Percentiles rank a stretch among this genome's conserved stretches.
Evolutionary conservation across 2,888 invertebrate genomes (phyloP).

Genomic region (Helicoverpa assulta): DNA sequence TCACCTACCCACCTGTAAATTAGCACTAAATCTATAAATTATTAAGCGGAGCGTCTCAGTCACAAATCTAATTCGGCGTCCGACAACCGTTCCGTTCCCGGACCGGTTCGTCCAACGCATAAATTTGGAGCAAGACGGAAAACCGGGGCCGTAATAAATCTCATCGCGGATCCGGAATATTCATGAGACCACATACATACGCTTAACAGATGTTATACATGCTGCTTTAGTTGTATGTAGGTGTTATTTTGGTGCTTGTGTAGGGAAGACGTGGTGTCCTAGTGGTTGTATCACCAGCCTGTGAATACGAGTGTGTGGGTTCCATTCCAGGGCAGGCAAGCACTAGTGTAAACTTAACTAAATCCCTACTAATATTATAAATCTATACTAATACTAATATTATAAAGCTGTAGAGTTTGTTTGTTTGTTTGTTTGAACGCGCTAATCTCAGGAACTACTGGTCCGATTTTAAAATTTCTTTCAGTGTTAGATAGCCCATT

Average conservation of each 20-base stretch:
- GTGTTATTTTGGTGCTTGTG: conserved; percentile 15
- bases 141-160: conserved; percentile 70
- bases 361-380: too few species aligned
- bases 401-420: too few species aligned
- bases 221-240: conserved; percentile 12
- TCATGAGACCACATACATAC: conserved; percentile 68
- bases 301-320: too few species aligned
- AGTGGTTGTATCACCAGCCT: too few species aligned
- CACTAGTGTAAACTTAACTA: too few species aligned
- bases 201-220: conserved; percentile 55
- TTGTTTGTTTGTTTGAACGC: too few species aligned
- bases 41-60: conserved; percentile 48
- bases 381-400: too few species aligned
- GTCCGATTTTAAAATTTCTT: too few species aligned
- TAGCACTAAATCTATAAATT: conserved; percentile 47
- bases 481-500: too few species aligned
- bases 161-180: conserved; percentile 70
- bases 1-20: conserved; percentile 33
- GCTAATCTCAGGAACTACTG: too few species aligned
- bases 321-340: too few species aligned
- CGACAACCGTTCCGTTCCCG: conserved; percentile 46
- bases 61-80: conserved; percentile 69
- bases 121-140: conserved; percentile 72
- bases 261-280: background rate
- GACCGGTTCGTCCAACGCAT: conserved; percentile 60